These are phyloP conservation scores for Ptyas mucosa DNA, from an alignment of 2,113 vertebrate genomes.

Conservation along the genomic window DNA sequence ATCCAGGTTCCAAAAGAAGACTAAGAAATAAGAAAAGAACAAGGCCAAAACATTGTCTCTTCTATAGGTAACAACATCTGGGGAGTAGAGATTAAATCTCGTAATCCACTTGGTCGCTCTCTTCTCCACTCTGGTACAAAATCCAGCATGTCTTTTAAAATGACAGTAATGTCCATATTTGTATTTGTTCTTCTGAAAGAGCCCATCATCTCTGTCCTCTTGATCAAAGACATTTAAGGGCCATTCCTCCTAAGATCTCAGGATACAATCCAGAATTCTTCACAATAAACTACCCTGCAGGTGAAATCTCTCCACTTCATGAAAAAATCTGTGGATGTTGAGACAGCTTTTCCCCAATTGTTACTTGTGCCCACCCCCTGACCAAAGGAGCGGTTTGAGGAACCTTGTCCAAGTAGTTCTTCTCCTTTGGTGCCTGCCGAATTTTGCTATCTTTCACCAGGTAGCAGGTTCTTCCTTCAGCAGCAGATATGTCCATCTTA, in stretches of 20 bases:
- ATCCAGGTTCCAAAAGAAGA: background rate
- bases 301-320: background rate
- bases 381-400: background rate
- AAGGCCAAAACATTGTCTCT: background rate
- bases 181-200: background rate
- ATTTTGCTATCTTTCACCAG: background rate
- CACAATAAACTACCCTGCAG: background rate
- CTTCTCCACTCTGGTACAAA: background rate
- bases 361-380: background rate
- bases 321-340: background rate
- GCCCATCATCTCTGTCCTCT: background rate
- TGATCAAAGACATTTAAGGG: background rate
- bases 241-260: background rate
- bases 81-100: background rate
- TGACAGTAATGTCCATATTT: background rate
- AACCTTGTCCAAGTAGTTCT: background rate
- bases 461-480: background rate
- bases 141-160: background rate
- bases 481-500: too few relatives aligned
- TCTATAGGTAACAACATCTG: too few relatives aligned
- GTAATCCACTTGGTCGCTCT: background rate
- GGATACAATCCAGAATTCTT: background rate
- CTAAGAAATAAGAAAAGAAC: background rate
- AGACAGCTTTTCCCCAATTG: background rate
- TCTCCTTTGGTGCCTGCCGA: background rate